These are phyloP conservation scores for Chaetorhynchus papuensis DNA, from an alignment of 2,113 vertebrate genomes.

Conservation along the genomic window DNA sequence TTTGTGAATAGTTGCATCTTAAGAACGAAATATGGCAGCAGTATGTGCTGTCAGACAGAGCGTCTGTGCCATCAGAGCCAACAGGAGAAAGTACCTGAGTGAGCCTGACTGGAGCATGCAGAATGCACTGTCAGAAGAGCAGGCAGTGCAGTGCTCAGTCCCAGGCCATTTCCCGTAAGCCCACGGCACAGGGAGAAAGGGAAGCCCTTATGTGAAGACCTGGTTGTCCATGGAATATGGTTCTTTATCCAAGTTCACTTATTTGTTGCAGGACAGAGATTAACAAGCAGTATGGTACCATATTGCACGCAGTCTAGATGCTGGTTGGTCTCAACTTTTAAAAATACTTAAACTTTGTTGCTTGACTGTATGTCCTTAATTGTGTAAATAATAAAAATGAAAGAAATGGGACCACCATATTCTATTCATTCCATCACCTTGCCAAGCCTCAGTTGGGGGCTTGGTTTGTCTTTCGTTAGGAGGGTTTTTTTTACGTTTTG, in stretches of 20 bases:
- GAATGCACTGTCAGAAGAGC: neutral
- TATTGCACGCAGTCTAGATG: neutral
- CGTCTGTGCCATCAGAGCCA: neutral
- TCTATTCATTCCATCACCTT: neutral
- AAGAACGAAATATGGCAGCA: neutral
- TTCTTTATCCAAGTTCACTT: neutral
- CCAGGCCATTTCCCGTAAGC: rapidly evolving
- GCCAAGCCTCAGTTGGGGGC: neutral
- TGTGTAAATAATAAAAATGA: neutral
- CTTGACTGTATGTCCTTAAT: neutral
- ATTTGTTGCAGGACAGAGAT: neutral
- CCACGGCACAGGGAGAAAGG: neutral
- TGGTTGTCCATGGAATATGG: neutral
- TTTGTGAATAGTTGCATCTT: neutral
- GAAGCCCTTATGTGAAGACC: neutral
- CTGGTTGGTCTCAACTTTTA: neutral
- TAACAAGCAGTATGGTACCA: neutral
- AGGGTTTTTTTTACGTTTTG: neutral
- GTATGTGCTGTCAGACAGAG: neutral
- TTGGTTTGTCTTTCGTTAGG: neutral
- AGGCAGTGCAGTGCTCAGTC: rapidly evolving
- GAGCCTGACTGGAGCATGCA: neutral
- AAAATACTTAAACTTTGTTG: neutral
- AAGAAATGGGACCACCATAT: neutral
- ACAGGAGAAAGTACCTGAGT: neutral